Percentiles rank a stretch among this genome's conserved stretches.
These are phyloP conservation scores for Ceratotherium simum DNA, from an alignment of 2,113 vertebrate genomes.

Conservation along the genomic window DNA sequence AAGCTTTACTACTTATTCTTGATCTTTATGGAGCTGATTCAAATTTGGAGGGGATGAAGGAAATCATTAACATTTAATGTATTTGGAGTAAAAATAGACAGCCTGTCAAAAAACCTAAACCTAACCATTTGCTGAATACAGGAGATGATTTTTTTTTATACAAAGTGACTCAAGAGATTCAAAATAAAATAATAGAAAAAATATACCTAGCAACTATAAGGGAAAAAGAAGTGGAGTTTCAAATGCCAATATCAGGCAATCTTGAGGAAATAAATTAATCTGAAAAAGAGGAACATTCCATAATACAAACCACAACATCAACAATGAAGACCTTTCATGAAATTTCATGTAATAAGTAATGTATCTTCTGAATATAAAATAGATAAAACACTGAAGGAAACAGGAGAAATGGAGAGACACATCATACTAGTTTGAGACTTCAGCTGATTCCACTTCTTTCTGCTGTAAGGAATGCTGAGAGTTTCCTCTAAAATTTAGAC, in stretches of 20 bases:
- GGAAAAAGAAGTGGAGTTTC: not conserved
- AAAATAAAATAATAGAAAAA: not conserved
- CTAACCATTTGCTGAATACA: not conserved
- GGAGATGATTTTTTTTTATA: not conserved
- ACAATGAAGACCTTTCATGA: not conserved
- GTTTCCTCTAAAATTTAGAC: not conserved
- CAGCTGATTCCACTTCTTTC: not conserved
- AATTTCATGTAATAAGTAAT: not conserved
- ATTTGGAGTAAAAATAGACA: not conserved
- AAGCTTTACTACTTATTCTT: not conserved
- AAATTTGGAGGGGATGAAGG: fast-evolving
- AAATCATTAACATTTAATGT: not conserved
- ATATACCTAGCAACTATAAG: not conserved
- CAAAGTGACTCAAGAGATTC: not conserved
- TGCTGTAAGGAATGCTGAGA: not conserved
- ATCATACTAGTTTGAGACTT: not conserved
- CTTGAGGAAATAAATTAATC: not conserved
- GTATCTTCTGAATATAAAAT: not conserved
- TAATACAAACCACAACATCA: not conserved
- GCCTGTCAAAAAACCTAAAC: not conserved
- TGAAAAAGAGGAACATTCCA: not conserved
- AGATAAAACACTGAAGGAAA: not conserved
- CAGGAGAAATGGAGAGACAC: not conserved
- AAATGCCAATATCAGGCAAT: not conserved
- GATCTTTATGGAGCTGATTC: not conserved